Evolutionary conservation across 2,113 vertebrate species (phyloP), one percentile per base, ranked within the genome.

Genomic region (Pseudonaja textilis): DNA sequence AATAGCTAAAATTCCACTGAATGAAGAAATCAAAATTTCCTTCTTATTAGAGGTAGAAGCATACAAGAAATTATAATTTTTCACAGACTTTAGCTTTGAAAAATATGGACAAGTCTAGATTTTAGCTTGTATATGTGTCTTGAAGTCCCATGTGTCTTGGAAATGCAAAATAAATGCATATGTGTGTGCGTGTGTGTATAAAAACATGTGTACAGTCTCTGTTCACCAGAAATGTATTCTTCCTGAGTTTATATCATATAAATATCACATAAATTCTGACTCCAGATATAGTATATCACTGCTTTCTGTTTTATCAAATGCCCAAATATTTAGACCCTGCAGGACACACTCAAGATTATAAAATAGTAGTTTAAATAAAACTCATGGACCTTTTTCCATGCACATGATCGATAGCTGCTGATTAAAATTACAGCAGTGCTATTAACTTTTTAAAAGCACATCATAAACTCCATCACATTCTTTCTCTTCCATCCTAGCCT

Each of bases 361-460:
- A 94, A 94, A 96, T 12, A 47, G 45, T 92, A 94, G 54, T 93
- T 88, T 96, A 87, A 95, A 96, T 95, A 96, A 95, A 93, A 95
- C 91, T 45, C 85, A 90, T 16, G 95, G 91, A 90, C 29, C 29
- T 95, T 93, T 93, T 93, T 89, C 90, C 89, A 64, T 20, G 86
- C 34, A 92, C 94, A 91, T 95, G 91, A 96, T 95, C 95, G 95
- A 97, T 97, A 96, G 96, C 89, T 4, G 50, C 89, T 11, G 89
- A 94, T 81, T 90, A 61, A 90, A 96, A 96, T 96, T 95, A 94
- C 39, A 95, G 14, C 87, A 95, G 61, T 52, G 57, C 39, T 87
- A 95, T 94, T 96, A 96, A 94, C 88, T 57, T 95, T 54, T 97
- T 97, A 95, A 97, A 56, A 93, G 88, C 3, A 93, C 4, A 10